Evolutionary conservation across 1,140 invertebrate genomes (phyloP).

Genomic region (Pogonognathellus flavescens): DNA sequence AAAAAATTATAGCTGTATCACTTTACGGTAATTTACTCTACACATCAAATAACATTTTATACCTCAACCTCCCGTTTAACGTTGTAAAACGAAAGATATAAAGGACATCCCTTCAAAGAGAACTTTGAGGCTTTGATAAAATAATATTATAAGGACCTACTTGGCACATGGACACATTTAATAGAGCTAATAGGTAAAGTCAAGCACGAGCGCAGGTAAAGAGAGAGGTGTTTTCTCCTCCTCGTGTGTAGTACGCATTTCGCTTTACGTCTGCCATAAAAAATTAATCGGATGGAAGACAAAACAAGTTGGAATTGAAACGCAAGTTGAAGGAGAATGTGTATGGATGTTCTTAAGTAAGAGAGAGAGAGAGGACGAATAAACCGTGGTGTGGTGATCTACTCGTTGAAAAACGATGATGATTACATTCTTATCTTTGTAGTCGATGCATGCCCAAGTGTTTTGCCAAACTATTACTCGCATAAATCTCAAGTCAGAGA

Average conservation of each 20-base stretch:
- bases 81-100: too few species aligned
- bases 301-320: constrained; percentile 35
- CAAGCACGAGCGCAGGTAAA: too few species aligned
- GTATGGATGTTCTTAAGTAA: too few species aligned
- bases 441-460: constrained; percentile 32
- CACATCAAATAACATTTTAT: too few species aligned
- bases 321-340: constrained; percentile 20
- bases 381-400: neutral
- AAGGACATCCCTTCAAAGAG: too few species aligned
- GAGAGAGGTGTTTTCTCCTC: neutral
- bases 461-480: constrained; percentile 36
- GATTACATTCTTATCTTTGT: constrained; percentile 3
- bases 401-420: constrained; percentile 7
- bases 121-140: too few species aligned
- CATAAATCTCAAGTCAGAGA: constrained; percentile 27
- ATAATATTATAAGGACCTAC: too few species aligned
- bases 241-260: neutral
- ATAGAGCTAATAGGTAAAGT: too few species aligned
- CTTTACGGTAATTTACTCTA: too few species aligned
- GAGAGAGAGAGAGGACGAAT: neutral
- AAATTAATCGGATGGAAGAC: constrained; percentile 37
- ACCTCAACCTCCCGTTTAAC: too few species aligned
- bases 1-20: too few species aligned
- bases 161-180: too few species aligned
- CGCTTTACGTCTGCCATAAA: neutral